Percentiles rank a stretch among this genome's conserved stretches.
These are phyloP conservation scores for Crocodylus rhombifer DNA, from an alignment of 2,797 vertebrate species.

Conservation along the genomic window DNA sequence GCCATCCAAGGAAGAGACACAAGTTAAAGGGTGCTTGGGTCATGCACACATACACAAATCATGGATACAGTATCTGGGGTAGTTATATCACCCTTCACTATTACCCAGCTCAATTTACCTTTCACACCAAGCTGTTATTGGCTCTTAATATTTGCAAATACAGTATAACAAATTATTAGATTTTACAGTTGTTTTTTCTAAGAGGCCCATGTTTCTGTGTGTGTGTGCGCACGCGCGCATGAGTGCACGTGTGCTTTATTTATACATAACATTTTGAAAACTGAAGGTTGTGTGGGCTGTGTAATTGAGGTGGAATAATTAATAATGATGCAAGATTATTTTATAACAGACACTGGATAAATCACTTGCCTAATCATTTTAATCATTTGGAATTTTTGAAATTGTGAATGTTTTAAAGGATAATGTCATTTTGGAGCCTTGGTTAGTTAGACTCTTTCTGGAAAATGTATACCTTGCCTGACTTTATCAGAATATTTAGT, in stretches of 20 bases:
- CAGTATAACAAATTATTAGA: neutral
- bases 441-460: neutral
- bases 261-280: neutral
- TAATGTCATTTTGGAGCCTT: neutral
- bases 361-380: neutral
- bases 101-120: neutral
- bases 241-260: neutral
- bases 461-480: neutral
- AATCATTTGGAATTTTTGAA: neutral
- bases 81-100: neutral
- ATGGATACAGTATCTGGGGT: neutral
- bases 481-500: neutral
- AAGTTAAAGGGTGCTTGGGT: neutral
- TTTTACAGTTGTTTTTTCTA: neutral
- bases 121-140: neutral
- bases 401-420: neutral
- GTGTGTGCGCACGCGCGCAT: no score
- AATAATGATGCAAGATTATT: neutral
- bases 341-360: neutral
- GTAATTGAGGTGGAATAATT: neutral
- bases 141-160: neutral
- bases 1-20: neutral
- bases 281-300: neutral
- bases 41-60: neutral
- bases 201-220: neutral